These are phyloP conservation scores for Phthorimaea operculella DNA, from an alignment of 1,140 invertebrate genomes.

Conservation along the genomic window DNA sequence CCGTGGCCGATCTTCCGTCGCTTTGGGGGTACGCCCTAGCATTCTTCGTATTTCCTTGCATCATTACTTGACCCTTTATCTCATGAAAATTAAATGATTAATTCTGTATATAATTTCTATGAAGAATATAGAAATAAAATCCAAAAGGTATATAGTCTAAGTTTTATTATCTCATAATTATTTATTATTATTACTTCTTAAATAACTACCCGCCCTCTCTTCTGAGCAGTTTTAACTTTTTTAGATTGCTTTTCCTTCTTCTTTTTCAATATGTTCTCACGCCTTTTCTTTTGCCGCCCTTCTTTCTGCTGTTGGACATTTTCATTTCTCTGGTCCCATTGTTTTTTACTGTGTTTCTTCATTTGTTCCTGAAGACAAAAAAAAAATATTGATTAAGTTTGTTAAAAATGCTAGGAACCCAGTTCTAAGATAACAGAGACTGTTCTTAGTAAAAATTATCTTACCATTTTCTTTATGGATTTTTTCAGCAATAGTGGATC, in stretches of 20 bases:
- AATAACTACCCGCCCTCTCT: constrained; percentile 52
- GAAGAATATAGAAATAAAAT: no score
- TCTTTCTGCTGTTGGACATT: constrained; percentile 49
- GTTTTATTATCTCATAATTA: no score
- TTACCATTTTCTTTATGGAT: constrained; percentile 75
- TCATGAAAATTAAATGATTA: no score
- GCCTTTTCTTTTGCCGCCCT: constrained; percentile 50
- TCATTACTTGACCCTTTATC: no score
- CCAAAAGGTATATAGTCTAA: no score
- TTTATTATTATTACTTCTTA: constrained; percentile 15
- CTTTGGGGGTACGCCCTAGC: no score
- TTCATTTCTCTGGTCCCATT: constrained; percentile 52
- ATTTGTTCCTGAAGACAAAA: constrained; percentile 48
- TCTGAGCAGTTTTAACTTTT: constrained; percentile 47
- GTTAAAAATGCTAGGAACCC: neutral
- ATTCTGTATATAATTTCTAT: no score
- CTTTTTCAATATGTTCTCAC: constrained; percentile 57
- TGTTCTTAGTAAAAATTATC: neutral
- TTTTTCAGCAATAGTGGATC: constrained; percentile 82
- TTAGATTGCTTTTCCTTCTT: constrained; percentile 60
- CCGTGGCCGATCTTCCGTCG: no score
- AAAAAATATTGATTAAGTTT: constrained; percentile 5
- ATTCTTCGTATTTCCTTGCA: no score
- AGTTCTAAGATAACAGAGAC: no score
- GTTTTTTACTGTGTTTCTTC: constrained; percentile 55